These are phyloP conservation scores for Eptesicus fuscus DNA, from an alignment of 2,113 vertebrate species.

Conservation along the genomic window DNA sequence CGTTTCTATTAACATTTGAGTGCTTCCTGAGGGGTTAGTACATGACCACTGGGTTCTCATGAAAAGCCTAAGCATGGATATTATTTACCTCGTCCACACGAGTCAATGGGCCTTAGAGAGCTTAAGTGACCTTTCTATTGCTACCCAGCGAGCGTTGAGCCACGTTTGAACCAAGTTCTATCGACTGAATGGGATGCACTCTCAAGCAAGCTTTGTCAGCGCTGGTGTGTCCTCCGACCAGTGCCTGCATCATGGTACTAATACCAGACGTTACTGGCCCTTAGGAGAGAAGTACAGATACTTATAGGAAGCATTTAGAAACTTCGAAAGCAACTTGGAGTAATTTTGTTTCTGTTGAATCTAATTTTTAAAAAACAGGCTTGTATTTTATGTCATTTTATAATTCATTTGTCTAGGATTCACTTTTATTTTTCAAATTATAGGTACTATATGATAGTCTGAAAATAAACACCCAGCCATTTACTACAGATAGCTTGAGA, in stretches of 20 bases:
- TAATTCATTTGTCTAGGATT: not conserved
- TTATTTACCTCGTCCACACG: not conserved
- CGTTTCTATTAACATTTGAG: not conserved
- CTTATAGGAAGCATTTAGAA: no score
- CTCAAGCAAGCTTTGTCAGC: not conserved
- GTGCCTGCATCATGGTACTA: not conserved
- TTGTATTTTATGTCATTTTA: not conserved
- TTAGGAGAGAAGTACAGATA: no score
- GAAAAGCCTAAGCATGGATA: not conserved
- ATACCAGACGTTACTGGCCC: not conserved
- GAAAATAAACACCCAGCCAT: not conserved
- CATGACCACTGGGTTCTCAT: not conserved
- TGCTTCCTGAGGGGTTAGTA: slow-evolving; percentile 7
- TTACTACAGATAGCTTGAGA: not conserved
- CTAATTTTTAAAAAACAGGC: no score
- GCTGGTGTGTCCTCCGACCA: not conserved
- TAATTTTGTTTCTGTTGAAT: no score
- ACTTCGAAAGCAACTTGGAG: no score
- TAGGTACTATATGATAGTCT: not conserved
- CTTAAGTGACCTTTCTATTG: not conserved
- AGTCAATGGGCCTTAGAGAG: not conserved
- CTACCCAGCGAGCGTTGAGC: not conserved
- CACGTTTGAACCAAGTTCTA: not conserved
- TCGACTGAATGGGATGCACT: not conserved
- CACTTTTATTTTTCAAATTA: not conserved